These are phyloP conservation scores for Tragelaphus buxtoni DNA, from an alignment of 2,113 vertebrate species.

Conservation along the genomic window DNA sequence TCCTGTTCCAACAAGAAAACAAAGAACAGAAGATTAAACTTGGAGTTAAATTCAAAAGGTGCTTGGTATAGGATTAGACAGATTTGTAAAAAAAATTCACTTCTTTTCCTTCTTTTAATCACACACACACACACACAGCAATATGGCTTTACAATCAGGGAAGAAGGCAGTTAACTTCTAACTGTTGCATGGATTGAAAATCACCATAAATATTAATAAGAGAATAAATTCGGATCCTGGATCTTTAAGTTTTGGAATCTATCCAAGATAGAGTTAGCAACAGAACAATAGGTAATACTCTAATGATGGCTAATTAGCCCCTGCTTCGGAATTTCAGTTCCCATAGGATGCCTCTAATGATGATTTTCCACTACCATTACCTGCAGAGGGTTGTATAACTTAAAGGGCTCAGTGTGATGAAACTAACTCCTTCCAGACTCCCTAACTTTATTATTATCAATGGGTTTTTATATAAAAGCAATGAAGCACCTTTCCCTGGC, in stretches of 20 bases:
- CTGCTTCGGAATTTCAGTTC: slow-evolving; percentile 25
- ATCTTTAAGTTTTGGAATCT: background rate
- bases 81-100: background rate
- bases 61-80: background rate
- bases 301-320: slow-evolving; percentile 31
- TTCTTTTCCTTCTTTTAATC: background rate
- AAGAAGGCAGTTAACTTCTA: background rate
- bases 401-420: background rate
- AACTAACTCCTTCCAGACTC: slow-evolving; percentile 18
- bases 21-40: slow-evolving; percentile 5
- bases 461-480: background rate
- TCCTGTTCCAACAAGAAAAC: background rate
- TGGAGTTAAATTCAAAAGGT: background rate
- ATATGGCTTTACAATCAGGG: background rate
- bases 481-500: background rate
- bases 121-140: background rate
- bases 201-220: slow-evolving; percentile 36
- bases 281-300: background rate
- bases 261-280: background rate
- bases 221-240: slow-evolving; percentile 8
- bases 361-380: slow-evolving; percentile 46
- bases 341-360: slow-evolving; percentile 14
- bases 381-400: slow-evolving; percentile 24
- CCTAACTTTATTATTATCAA: slow-evolving; percentile 32
- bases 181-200: background rate